Conservation (phyloP, 2,888 invertebrate species). For the Nephrotoma appendiculata region DNA sequence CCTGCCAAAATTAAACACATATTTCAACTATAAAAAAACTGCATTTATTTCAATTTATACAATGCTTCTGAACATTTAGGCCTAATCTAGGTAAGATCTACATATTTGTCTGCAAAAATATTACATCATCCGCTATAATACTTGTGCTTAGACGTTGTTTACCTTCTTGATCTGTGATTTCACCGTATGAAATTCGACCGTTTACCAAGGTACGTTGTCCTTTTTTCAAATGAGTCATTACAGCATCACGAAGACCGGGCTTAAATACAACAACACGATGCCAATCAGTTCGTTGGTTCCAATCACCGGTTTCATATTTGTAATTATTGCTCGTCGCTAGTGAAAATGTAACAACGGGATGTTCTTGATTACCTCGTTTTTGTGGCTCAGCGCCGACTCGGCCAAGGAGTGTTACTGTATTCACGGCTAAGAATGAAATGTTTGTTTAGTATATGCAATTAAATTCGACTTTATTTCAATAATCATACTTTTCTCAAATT, state of each 20-base stretch:
- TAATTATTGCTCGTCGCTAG: conserved; percentile 81
- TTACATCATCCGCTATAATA: conserved; percentile 74
- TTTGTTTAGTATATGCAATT: neutral
- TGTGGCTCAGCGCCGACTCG: conserved; percentile 83
- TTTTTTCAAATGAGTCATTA: conserved; percentile 66
- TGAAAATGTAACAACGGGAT: conserved; percentile 79
- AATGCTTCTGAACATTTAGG: neutral
- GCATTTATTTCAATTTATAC: neutral
- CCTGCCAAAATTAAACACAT: neutral
- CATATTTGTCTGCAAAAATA: conserved; percentile 48
- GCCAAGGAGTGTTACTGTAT: conserved; percentile 72
- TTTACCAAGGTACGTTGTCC: conserved; percentile 73
- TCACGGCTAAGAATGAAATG: conserved; percentile 44
- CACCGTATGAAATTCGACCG: conserved; percentile 73
- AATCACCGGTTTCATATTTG: conserved; percentile 62
- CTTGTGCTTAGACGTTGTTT: conserved; percentile 55
- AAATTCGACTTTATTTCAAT: neutral
- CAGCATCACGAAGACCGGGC: conserved; percentile 63
- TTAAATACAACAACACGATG: conserved; percentile 79
- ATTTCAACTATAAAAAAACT: neutral
- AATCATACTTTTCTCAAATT: neutral
- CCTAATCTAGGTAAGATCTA: neutral
- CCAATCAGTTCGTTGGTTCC: conserved; percentile 82
- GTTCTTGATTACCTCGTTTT: conserved; percentile 62
- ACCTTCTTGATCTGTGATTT: conserved; percentile 66